phyloP scores from a whole-genome alignment of 2,113 vertebrate species.

The Sander lucioperca region DNA sequence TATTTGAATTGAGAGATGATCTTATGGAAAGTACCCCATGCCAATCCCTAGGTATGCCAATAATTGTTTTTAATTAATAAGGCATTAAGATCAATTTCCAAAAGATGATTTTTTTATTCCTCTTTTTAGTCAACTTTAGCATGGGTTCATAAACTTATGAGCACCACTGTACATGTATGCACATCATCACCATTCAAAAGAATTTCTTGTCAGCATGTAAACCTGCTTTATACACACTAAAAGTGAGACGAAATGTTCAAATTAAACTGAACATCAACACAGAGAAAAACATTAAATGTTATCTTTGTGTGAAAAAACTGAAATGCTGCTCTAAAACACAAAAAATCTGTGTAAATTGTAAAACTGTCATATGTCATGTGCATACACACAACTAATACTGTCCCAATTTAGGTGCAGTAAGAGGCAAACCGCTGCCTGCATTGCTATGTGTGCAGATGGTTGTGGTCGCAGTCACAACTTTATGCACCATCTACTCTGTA shows the following conservation, averaged over 20 bases:
- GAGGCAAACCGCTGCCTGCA: constrained; percentile 41
- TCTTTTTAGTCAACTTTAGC: too few species aligned
- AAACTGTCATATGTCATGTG: constrained; percentile 23
- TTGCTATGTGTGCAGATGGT: constrained; percentile 38
- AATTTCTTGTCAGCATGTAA: constrained; percentile 1
- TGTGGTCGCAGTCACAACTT: constrained; percentile 31
- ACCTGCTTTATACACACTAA: constrained; percentile 22
- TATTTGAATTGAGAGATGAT: too few species aligned
- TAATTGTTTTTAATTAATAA: too few species aligned
- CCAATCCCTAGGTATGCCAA: too few species aligned
- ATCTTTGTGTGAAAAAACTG: neutral
- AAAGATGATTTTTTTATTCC: too few species aligned
- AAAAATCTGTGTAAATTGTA: constrained; percentile 19
- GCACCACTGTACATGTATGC: neutral
- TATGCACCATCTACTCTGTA: constrained; percentile 26
- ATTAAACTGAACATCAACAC: constrained; percentile 4
- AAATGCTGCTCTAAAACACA: constrained; percentile 19
- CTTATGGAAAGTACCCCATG: too few species aligned
- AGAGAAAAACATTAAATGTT: neutral
- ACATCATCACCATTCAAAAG: neutral
- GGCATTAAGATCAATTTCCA: too few species aligned
- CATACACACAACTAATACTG: constrained; percentile 63
- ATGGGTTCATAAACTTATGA: too few species aligned
- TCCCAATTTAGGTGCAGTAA: constrained; percentile 23
- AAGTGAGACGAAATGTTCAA: constrained; percentile 11